Percentiles rank a stretch among this genome's conserved stretches.
Conservation (phyloP, 2,797 vertebrate genomes). For the Gephyroberyx darwinii region DNA sequence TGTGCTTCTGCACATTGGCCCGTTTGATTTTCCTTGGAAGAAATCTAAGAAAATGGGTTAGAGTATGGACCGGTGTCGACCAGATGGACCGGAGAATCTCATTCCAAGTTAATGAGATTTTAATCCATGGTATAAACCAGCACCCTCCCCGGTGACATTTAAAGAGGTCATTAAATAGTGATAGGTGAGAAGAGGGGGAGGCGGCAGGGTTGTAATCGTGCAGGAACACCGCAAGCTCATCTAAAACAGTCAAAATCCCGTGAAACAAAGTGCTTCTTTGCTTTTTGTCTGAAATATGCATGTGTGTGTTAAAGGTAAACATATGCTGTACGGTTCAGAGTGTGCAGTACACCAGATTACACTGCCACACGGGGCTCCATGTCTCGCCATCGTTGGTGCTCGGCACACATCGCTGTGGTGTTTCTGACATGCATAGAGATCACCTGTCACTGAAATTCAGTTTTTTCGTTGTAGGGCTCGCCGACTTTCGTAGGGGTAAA, state of each 20-base stretch:
- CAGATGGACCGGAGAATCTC: conserved; percentile 33
- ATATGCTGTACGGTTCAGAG: no score
- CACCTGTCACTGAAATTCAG: no score
- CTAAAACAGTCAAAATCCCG: neutral
- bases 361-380: no score
- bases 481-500: no score
- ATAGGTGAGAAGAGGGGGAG: conserved; percentile 32
- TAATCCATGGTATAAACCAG: conserved; percentile 43
- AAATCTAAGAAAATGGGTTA: neutral
- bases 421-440: no score
- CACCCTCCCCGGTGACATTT: conserved; percentile 59
- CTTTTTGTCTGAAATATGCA: conserved; percentile 3
- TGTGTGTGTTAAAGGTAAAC: neutral
- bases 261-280: neutral
- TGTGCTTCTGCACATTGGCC: neutral
- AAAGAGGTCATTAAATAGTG: conserved; percentile 55
- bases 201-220: neutral
- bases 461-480: no score
- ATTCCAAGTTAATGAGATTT: conserved; percentile 61
- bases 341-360: no score
- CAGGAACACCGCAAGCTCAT: neutral
- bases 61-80: neutral
- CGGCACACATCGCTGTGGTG: no score
- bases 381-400: no score
- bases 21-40: conserved; percentile 4